Base-by-base conservation (phyloP, 2,113 vertebrate species). In the Triplophysa siluroides region DNA sequence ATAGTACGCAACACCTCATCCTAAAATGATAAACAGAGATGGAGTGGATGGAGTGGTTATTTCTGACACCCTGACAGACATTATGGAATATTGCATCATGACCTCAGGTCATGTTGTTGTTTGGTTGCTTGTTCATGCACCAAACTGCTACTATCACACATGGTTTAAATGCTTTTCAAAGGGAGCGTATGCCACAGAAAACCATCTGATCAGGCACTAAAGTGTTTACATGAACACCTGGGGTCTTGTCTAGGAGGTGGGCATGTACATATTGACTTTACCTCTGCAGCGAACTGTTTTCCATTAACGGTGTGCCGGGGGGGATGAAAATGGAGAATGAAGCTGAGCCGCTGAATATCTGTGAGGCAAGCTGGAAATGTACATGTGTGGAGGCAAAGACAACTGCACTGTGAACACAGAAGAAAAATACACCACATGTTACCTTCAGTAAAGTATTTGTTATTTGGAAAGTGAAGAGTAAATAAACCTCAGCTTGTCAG, bases 271-370 rank as follows among this genome's bases (percentile, higher is more conserved):
- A 41, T 43, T 38, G 38, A 47, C 50, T 89, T 94, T 90, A 98
- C 98, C 95, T 99, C 98, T 2, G 95, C 96, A 8, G 95, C 91
- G 68, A 94, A 96, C 81, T 94, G 95, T 72, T 91, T 94, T 73
- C 94, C 94, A 0, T 92, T 85, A 24, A 99, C 47, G 0, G 87
- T 94, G 88, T 99, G 98, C n/a, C n/a, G n/a, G n/a, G n/a, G n/a
- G n/a, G 16, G 70, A 79, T 79, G 94, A 94, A 18, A 99, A 90
- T 99, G 98, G 10, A 99, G n/a, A 90, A 83, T 99, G 98, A 14
- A 99, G 94, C 8, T 98, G 94, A 7, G 92, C 90, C 0, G 96
- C 98, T 0, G 93, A 90, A 90, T 96, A 98, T 10, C 82, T 92
- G 64, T 94, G 89, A 0, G 86, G 92, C n/a, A 97, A 92, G 81